These are phyloP conservation scores for Eidolon helvum DNA, from an alignment of 2,113 vertebrate genomes.

Conservation along the genomic window DNA sequence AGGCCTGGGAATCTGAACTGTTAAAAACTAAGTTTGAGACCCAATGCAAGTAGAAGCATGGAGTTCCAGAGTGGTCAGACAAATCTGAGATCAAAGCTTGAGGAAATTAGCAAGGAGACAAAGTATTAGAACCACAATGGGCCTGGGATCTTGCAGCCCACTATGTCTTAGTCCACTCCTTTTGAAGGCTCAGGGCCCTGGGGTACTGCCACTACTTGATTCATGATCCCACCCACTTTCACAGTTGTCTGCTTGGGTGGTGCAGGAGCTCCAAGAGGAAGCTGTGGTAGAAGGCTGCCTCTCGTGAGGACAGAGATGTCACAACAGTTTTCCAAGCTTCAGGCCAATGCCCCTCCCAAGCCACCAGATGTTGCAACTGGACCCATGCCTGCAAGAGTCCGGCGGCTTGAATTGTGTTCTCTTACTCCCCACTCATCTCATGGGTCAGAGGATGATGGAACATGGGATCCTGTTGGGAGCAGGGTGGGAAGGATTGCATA, in stretches of 20 bases:
- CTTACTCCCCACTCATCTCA: background rate
- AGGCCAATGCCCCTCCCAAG: conserved; percentile 51
- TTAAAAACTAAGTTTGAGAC: background rate
- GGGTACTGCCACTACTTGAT: background rate
- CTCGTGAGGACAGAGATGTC: conserved; percentile 69
- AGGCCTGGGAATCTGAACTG: background rate
- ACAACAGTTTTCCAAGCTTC: conserved; percentile 72
- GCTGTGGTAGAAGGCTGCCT: conserved; percentile 42
- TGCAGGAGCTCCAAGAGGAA: conserved; percentile 35
- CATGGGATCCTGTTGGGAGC: background rate
- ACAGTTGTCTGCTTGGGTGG: conserved; percentile 49
- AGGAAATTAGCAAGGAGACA: conserved; percentile 28
- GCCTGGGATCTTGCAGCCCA: background rate
- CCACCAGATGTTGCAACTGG: conserved; percentile 68
- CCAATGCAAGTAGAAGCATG: background rate
- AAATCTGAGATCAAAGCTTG: background rate
- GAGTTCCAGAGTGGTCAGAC: background rate
- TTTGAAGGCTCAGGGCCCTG: background rate
- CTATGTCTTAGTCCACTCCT: background rate
- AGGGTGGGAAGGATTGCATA: rapidly evolving
- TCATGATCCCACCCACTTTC: background rate
- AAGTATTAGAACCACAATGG: background rate
- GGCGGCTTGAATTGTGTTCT: background rate
- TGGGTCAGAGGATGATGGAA: background rate
- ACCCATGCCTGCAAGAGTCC: background rate